Conservation (phyloP, 2,113 vertebrate species). For the Agelaius phoeniceus region DNA sequence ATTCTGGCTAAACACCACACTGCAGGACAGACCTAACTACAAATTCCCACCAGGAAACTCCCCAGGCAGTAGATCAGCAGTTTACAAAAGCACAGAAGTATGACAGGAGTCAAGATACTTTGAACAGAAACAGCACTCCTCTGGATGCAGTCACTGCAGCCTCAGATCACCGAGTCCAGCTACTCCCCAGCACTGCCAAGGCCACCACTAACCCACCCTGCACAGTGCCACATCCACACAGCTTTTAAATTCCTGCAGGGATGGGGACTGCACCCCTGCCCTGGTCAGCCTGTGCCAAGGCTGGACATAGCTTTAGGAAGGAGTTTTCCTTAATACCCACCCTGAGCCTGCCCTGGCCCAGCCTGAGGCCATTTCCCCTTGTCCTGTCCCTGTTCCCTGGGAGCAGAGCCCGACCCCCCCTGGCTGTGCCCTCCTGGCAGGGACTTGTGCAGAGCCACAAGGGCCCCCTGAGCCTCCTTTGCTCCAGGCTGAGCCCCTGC, state of each 20-base stretch:
- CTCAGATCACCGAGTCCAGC: neutral
- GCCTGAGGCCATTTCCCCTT: neutral
- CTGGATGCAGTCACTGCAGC: neutral
- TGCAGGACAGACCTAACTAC: neutral
- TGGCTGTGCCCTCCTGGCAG: neutral
- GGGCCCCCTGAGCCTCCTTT: neutral
- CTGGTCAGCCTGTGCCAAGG: neutral
- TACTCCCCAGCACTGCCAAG: neutral
- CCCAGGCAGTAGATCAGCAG: neutral
- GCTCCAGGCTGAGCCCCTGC: neutral
- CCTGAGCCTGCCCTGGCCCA: neutral
- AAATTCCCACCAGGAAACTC: neutral
- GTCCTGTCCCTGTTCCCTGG: neutral
- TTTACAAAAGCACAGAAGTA: neutral
- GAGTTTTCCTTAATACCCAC: neutral
- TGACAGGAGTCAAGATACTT: neutral
- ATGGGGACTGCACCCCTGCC: neutral
- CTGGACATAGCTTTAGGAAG: neutral
- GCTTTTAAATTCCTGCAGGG: neutral
- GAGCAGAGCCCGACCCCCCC: neutral
- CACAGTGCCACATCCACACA: neutral
- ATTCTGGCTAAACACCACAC: neutral
- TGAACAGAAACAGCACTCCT: neutral
- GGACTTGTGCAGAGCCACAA: fast-evolving
- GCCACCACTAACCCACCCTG: neutral